Evolutionary conservation across 2,113 vertebrate species (phyloP), one percentile per base, ranked within the genome.

Genomic region (Pyxicephalus adspersus): DNA sequence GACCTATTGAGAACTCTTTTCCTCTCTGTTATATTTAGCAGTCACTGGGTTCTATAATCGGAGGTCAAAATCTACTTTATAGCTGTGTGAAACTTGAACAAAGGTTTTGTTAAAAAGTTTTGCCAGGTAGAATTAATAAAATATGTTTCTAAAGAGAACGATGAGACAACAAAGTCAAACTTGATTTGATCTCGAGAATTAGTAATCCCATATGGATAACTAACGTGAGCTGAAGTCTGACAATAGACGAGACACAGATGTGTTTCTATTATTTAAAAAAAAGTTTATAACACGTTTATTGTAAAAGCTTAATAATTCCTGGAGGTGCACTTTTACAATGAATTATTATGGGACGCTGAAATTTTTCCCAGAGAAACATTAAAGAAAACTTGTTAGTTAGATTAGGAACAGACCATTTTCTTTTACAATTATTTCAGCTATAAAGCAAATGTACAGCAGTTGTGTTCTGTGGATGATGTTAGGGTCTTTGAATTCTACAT

Each of bases 101-200:
- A 74, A 81, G 60, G 60, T 22, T 74, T 81, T 55, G 45, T 54
- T 65, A 81, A 81, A 74, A 64, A 65, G 79, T 74, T 72, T 3
- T 74, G 79, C 79, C 70, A 81, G 79, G 79, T 81, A 65, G 73
- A 81, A 81, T 81, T 60, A 73, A 65, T 81, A 81, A 81, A 81
- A 81, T 81, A 55, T 74, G 68, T 34, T 73, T 74, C 68, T 81
- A 65, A 54, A 57, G 55, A 57, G 51, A 74, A 81, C 45, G 60
- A 81, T 81, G 79, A 81, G 50, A 81, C 79, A 64, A 81, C 68
- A 74, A 81, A 81, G 68, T 81, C 79, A 81, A 52, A 64, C 28
- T 81, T 64, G 79, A 81, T 81, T 72, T 73, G 68, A 81, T 81
- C 68, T 81, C 4, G 65, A 51, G 68, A 55, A 81, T 81, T 81